These are phyloP conservation scores for Hippasteria phrygiana DNA, from an alignment of 53 echinoderm and acorn worm species.

Conservation along the genomic window DNA sequence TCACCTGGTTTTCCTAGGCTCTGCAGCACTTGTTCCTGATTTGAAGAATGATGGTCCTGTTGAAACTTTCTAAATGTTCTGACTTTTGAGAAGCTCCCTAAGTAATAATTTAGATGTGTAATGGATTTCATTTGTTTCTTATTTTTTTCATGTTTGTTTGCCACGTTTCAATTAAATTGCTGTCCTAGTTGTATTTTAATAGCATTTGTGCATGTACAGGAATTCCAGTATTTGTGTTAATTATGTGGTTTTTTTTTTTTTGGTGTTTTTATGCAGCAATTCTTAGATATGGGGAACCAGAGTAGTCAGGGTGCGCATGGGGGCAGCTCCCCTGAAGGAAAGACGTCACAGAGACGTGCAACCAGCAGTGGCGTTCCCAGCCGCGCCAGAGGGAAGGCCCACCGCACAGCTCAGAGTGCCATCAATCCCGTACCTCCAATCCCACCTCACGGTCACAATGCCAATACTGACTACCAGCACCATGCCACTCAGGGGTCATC, in stretches of 20 bases:
- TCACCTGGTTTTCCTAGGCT: no score
- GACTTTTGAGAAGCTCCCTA: no score
- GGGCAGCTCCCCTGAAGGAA: conserved; percentile 60
- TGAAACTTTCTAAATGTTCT: no score
- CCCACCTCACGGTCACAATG: conserved; percentile 56
- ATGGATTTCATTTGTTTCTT: no score
- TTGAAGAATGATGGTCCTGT: no score
- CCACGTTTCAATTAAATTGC: no score
- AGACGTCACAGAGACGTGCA: conserved; percentile 85
- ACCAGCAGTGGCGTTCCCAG: conserved; percentile 90
- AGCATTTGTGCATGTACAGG: no score
- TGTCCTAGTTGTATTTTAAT: no score
- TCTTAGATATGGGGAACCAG: conserved; percentile 95
- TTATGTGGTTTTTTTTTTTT: conserved; percentile 8
- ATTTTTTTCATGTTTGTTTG: no score
- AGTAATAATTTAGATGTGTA: no score
- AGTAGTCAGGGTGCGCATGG: conserved; percentile 76
- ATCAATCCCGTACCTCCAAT: conserved; percentile 67
- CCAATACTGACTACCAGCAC: conserved; percentile 34
- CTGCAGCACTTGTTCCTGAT: no score
- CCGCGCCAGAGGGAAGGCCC: conserved; percentile 74
- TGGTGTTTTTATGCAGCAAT: conserved; percentile 54
- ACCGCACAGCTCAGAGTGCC: conserved; percentile 77
- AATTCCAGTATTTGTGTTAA: neutral
- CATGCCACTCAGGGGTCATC: conserved; percentile 1